Evolutionary conservation across 53 echinoderm and acorn worm genomes (phyloP), one percentile per base, ranked within the genome.

Genomic region (Holothuria leucospilota): DNA sequence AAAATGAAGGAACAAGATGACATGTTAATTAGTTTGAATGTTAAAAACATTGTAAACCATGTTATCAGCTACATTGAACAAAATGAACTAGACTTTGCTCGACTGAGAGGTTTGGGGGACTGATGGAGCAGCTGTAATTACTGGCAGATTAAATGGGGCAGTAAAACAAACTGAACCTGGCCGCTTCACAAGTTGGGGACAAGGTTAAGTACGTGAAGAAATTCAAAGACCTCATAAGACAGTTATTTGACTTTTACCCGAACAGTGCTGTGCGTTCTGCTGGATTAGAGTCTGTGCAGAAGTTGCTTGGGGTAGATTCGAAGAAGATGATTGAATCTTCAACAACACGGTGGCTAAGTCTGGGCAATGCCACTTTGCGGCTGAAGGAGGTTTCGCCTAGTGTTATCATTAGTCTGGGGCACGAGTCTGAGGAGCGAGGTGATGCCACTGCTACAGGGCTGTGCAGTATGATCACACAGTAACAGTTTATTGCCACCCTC

Each of bases 41-140:
- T 79, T 41, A 65, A 87, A 7, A 20, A 62, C 9, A 63, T 71
- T 20, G n/a, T 15, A 25, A 27, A 11, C 0, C 39, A 84, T 16
- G 85, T 89, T 42, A 89, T 69, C 40, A 62, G 53, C 26, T 85
- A 77, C 85, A 77, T 85, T 8, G 85, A 85, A 56, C 13, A 62
- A 64, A 85, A 77, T 66, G 16, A 67, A 26, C 29, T 89, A 23
- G 42, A 63, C 29, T 67, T 39, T 84, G 40, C 62, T 8, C 49
- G 39, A 26, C 82, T 92, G 8, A 56, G 29, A 28, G 92, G 89
- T 20, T 56, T 92, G 18, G 92, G n/a, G 92, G 59, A 86, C 92
- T 16, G 89, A 92, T 68, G 92, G 92, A 30, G 86, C 89, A 71
- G 81, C 89, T 20, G 92, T 92, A 15, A 92, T 92, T 89, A 73